Evolutionary conservation across 2,888 invertebrate genomes (phyloP).

Genomic region (Aspidiotus destructor): DNA sequence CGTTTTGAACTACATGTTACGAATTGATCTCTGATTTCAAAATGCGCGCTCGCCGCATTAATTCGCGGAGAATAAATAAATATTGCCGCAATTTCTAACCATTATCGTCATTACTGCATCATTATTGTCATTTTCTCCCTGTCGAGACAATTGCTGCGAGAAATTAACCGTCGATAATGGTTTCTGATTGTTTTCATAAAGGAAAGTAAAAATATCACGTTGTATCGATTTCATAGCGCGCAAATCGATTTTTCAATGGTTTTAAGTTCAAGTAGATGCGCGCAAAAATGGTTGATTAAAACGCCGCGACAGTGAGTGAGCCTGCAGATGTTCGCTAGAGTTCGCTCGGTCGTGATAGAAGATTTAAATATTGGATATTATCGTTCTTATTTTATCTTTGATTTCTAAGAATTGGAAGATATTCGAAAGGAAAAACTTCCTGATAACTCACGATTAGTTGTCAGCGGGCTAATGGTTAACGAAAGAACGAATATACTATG

Average conservation of each 20-base stretch:
- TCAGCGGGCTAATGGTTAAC: no score
- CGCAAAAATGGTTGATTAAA: not conserved
- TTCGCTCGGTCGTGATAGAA: no score
- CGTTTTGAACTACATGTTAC: conserved; percentile 2
- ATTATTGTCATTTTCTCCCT: conserved; percentile 1
- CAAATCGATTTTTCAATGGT: conserved; percentile 23
- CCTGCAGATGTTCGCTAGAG: no score
- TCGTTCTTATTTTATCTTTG: no score
- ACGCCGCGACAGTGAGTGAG: no score
- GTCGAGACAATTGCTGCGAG: conserved; percentile 21
- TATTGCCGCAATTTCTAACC: conserved; percentile 12
- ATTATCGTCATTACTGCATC: conserved; percentile 5
- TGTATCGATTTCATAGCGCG: conserved; percentile 14
- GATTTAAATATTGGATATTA: no score
- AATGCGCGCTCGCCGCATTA: conserved; percentile 11
- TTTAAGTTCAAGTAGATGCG: not conserved
- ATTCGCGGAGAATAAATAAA: conserved; percentile 10
- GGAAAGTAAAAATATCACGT: conserved; percentile 27
- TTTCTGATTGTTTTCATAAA: conserved; percentile 13
- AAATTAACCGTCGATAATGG: conserved; percentile 9
- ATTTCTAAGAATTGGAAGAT: no score
- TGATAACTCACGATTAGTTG: no score
- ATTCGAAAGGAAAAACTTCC: no score
- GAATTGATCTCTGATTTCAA: not conserved
- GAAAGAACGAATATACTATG: no score